phyloP scores from a whole-genome alignment of 2,113 vertebrate genomes.

The Petromus typicus region DNA sequence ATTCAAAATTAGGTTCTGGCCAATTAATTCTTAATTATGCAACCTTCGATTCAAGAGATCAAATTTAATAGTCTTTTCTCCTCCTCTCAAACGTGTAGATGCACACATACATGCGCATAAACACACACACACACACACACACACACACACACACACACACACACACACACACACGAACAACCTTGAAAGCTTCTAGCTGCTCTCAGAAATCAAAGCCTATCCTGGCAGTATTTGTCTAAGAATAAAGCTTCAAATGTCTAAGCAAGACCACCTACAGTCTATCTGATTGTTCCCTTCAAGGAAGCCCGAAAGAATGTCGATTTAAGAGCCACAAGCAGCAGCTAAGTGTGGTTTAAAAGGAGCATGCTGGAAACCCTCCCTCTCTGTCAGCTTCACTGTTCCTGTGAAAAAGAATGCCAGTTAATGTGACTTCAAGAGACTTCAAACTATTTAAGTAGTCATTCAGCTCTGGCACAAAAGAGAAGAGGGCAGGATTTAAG shows the following conservation, averaged over 20 bases:
- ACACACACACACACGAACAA: constrained; percentile 34
- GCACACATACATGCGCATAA: background rate
- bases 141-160: background rate
- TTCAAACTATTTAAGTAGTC: constrained; percentile 69
- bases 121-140: background rate
- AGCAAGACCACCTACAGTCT: constrained; percentile 85
- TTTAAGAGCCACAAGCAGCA: constrained; percentile 71
- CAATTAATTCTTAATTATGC: constrained; percentile 88
- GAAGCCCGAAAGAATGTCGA: constrained; percentile 80
- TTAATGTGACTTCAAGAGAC: constrained; percentile 66
- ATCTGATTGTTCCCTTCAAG: constrained; percentile 83
- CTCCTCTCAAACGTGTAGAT: constrained; percentile 67
- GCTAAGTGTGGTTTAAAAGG: constrained; percentile 74
- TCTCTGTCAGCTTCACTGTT: constrained; percentile 49
- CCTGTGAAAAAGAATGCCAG: constrained; percentile 69
- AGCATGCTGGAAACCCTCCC: constrained; percentile 66
- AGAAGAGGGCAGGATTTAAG: background rate
- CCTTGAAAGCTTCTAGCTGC: constrained; percentile 22
- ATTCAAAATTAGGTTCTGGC: constrained; percentile 85
- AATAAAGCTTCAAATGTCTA: constrained; percentile 75
- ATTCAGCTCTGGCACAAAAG: constrained; percentile 31
- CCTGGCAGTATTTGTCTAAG: constrained; percentile 77
- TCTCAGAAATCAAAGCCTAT: constrained; percentile 36
- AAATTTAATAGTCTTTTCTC: constrained; percentile 82
- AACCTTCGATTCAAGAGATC: constrained; percentile 82